phyloP scores from a whole-genome alignment of 2,888 invertebrate genomes.

The Cephalotes varians region DNA sequence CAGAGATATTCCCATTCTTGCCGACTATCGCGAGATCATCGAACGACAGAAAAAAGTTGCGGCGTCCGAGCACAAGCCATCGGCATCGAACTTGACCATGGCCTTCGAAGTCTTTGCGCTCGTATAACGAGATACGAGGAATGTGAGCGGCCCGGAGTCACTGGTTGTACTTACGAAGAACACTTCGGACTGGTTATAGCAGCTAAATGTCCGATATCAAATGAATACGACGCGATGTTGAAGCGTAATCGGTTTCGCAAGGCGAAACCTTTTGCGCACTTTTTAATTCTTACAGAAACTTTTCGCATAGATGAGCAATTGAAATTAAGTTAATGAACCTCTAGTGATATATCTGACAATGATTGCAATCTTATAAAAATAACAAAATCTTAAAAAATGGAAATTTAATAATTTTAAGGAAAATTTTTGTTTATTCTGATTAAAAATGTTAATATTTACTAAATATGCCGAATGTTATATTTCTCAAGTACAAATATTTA shows the following conservation, averaged over 20 bases:
- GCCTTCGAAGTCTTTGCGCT: constrained; percentile 71
- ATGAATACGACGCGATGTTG: constrained; percentile 41
- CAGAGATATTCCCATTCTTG: constrained; percentile 62
- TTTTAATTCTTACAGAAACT: neutral
- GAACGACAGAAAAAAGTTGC: constrained; percentile 63
- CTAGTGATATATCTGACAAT: neutral
- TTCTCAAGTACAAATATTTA: neutral
- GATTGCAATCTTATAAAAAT: neutral
- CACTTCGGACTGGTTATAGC: constrained; percentile 65
- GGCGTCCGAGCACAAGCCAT: constrained; percentile 65
- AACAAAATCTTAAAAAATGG: neutral
- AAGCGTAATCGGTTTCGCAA: constrained; percentile 43
- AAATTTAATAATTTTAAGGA: neutral
- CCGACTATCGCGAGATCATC: constrained; percentile 60
- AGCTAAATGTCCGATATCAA: constrained; percentile 67
- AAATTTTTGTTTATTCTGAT: neutral
- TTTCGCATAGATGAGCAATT: neutral
- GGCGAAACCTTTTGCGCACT: neutral
- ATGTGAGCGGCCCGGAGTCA: constrained; percentile 71
- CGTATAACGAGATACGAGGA: constrained; percentile 76
- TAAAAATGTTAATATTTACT: neutral
- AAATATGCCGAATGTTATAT: neutral
- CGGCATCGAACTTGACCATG: constrained; percentile 77
- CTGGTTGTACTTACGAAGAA: constrained; percentile 66
- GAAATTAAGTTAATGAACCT: neutral